These are phyloP conservation scores for Heterodera filipjevi DNA, from an alignment of 2,888 invertebrate species.

Conservation along the genomic window DNA sequence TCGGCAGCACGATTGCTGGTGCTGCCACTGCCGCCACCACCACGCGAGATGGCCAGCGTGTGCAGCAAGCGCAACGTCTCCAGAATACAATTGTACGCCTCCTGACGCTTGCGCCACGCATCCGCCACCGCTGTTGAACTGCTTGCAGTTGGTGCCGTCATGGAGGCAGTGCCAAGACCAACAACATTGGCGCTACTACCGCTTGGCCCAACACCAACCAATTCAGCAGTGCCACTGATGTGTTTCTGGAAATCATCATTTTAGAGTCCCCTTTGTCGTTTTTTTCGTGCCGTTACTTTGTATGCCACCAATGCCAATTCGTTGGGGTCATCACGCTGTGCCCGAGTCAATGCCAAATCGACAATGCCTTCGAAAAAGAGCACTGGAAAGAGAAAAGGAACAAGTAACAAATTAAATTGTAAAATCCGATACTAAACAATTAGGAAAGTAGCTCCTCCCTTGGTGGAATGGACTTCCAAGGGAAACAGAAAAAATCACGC, in stretches of 20 bases:
- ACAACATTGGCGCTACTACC: neutral
- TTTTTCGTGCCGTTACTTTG: neutral
- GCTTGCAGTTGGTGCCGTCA: conserved; percentile 11
- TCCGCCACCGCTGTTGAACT: conserved; percentile 16
- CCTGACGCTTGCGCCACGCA: conserved; percentile 36
- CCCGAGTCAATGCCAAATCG: conserved; percentile 83
- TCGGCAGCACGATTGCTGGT: neutral
- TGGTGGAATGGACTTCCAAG: no score
- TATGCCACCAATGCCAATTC: conserved; percentile 85
- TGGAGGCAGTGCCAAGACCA: neutral
- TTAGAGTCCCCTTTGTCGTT: no score
- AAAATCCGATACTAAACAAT: no score
- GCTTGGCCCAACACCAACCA: neutral
- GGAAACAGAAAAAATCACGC: no score
- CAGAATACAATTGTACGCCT: conserved; percentile 42
- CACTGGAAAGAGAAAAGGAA: conserved; percentile 41
- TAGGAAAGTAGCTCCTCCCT: no score
- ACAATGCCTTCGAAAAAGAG: conserved; percentile 86
- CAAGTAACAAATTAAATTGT: neutral
- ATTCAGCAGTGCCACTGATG: neutral
- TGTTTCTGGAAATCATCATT: conserved; percentile 4
- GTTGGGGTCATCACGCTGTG: conserved; percentile 84
- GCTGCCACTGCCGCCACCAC: neutral
- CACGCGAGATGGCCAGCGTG: conserved; percentile 21
- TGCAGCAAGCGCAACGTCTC: conserved; percentile 39